These are phyloP conservation scores for Parasteatoda lunata DNA, from an alignment of 2,888 invertebrate genomes.

Conservation along the genomic window DNA sequence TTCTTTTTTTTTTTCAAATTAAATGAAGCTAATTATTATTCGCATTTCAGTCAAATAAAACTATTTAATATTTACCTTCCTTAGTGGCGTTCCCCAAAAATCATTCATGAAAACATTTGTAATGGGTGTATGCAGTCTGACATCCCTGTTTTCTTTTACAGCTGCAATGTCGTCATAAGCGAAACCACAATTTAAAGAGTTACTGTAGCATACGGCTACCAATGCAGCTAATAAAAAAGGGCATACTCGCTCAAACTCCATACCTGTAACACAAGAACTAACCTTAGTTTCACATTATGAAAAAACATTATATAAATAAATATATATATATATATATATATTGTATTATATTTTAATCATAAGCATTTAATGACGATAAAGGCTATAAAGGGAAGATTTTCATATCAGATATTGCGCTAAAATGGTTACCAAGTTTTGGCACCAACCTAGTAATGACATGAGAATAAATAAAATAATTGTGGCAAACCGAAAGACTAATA, in stretches of 20 bases:
- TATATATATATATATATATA: no score
- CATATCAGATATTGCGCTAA: no score
- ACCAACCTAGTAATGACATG: no score
- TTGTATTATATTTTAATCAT: no score
- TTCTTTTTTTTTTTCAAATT: not conserved
- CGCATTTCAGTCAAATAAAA: not conserved
- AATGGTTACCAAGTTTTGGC: no score
- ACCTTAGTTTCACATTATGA: no score
- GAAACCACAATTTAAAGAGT: constrained; percentile 93
- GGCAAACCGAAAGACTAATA: no score
- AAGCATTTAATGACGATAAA: no score
- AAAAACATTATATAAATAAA: no score
- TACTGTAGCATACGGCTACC: constrained; percentile 80
- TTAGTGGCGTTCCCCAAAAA: constrained; percentile 99
- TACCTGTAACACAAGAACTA: constrained; percentile 14
- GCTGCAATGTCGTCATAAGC: constrained; percentile 98
- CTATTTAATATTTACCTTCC: constrained; percentile 76
- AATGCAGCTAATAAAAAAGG: constrained; percentile 63
- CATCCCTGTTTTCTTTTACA: constrained; percentile 95
- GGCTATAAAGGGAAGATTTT: no score
- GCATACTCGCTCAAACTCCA: constrained; percentile 55
- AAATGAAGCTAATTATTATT: not conserved
- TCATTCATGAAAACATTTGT: constrained; percentile 95
- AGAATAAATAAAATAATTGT: no score
- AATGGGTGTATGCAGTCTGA: constrained; percentile 91